A percentile compares a stretch with the other conserved stretches of the same genome.
Evolutionary conservation across 2,797 vertebrate genomes (phyloP).

Genomic region (Petrocephalus sullivani): DNA sequence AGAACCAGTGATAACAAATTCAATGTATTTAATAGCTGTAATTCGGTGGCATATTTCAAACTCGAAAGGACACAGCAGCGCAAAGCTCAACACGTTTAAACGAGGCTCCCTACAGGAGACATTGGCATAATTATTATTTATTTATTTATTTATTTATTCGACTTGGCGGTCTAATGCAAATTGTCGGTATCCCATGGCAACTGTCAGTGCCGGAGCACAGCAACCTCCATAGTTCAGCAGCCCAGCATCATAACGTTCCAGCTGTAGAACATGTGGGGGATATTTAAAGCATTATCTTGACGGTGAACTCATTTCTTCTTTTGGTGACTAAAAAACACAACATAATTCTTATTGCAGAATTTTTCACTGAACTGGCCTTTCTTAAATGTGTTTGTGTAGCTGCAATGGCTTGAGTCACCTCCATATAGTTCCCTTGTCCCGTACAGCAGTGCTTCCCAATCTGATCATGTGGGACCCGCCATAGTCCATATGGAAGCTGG

Average conservation of each 20-base stretch:
- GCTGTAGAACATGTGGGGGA: neutral
- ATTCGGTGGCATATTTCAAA: neutral
- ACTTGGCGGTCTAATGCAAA: neutral
- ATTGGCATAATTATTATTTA: neutral
- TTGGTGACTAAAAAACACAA: neutral
- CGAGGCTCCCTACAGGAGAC: neutral
- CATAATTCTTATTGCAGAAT: neutral
- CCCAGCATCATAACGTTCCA: neutral
- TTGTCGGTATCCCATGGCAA: neutral
- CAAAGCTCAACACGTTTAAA: neutral
- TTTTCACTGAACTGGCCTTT: neutral
- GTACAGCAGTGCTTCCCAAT: neutral
- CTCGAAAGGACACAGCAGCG: neutral
- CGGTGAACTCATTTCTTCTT: neutral
- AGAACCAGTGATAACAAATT: slow-evolving; percentile 2
- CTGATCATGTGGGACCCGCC: neutral
- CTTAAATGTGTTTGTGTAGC: neutral
- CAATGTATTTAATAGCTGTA: neutral
- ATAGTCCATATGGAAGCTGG: neutral
- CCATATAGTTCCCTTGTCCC: neutral
- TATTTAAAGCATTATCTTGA: neutral
- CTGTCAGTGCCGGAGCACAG: neutral
- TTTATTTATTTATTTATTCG: neutral
- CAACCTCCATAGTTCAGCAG: neutral
- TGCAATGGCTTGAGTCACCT: neutral